These are phyloP conservation scores for Sphenodon punctatus DNA, from an alignment of 2,797 vertebrate genomes.

Conservation along the genomic window DNA sequence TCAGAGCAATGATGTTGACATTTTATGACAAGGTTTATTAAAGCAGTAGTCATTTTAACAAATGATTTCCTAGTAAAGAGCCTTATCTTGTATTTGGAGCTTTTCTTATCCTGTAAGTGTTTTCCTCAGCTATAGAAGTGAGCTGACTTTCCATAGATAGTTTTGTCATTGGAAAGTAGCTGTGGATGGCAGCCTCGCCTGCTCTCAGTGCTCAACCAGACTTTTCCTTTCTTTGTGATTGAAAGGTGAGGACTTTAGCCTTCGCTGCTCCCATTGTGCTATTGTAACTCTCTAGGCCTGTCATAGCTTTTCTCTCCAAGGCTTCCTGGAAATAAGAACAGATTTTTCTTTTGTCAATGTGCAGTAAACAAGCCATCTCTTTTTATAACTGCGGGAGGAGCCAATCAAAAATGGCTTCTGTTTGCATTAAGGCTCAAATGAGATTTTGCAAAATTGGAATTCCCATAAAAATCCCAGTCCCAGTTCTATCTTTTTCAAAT, in stretches of 20 bases:
- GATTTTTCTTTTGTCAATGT: neutral
- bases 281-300: neutral
- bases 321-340: neutral
- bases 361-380: neutral
- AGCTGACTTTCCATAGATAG: conserved; percentile 4
- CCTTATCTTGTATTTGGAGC: conserved; percentile 1
- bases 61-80: neutral
- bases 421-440: neutral
- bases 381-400: neutral
- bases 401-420: neutral
- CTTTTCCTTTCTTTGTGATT: accelerated
- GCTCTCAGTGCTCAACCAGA: neutral
- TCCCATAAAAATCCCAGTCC: no score
- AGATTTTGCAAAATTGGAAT: no score
- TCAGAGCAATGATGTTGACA: accelerated
- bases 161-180: neutral
- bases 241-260: neutral
- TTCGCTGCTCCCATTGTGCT: neutral
- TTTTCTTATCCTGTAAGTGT: neutral
- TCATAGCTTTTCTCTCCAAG: neutral
- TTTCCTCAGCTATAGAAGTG: neutral
- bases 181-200: neutral
- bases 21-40: neutral
- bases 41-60: neutral
- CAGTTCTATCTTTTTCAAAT: no score